Evolutionary conservation across 2,888 invertebrate genomes (phyloP), one percentile per base, ranked within the genome.

Genomic region (Hirtodrosophila histrioides): DNA sequence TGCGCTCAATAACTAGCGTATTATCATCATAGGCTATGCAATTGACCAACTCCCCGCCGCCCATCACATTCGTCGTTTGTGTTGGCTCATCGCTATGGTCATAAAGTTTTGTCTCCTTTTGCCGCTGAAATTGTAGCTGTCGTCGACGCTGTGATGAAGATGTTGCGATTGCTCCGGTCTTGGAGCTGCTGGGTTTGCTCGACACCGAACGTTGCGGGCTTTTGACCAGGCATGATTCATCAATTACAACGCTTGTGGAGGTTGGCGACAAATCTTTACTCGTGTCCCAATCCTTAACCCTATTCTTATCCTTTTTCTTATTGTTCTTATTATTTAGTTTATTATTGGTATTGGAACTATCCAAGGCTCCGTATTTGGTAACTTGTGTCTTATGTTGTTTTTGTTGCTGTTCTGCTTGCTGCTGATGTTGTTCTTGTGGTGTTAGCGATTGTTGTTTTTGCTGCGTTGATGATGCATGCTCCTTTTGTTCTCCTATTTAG

Each of bases 1-100:
- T 84, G 29, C 86, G 70, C 39, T 84, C 84, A 45, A 84, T 84
- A 24, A 84, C 73, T 35, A 84, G 64, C 27, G 84, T 84, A 51
- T 84, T 86, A 58, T 84, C 84, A 69, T 84, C 84, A 39, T 84
- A 84, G 55, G 84, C 84, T 45, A 84, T 84, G 50, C 84, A 84
- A 40, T 86, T 84, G 54, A 84, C 84, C 62, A 84, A 44, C 56
- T 84, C 86, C 2, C 84, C 84, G 12, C 78, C 86, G 4, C 80
- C 83, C 48, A 72, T 75, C 4, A 67, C 41, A 23, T 27, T 69
- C 1, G 69, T n/a, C 3, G 61, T 12, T 8, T 17, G 45, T 50
- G 51, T 29, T 36, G 56, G 62, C 51, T 69, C 83, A 62, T 69
- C 78, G 54, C 61, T 56, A 36, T 63, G 83, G 78, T 84, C 84